Evolutionary conservation across 2,888 invertebrate genomes (phyloP).

Genomic region (Nomada fucata): DNA sequence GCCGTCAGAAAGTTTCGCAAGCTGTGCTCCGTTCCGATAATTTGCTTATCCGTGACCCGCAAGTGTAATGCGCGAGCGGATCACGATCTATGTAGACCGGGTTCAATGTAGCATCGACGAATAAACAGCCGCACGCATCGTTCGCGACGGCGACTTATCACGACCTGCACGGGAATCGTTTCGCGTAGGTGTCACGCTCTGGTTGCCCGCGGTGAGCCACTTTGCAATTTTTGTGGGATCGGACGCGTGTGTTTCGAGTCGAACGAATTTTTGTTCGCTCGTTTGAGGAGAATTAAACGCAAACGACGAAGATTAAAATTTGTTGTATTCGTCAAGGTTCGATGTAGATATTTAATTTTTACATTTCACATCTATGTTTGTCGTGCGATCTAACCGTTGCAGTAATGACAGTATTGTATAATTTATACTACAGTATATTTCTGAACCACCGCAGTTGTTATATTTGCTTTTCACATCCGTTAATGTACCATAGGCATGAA

Average conservation of each 20-base stretch:
- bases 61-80: constrained; percentile 38
- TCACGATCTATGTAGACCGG: constrained; percentile 39
- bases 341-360: not conserved
- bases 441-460: too few species aligned
- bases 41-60: constrained; percentile 20
- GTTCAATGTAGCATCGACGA: constrained; percentile 38
- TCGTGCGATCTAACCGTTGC: too few species aligned
- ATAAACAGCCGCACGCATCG: constrained; percentile 25
- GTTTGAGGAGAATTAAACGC: not conserved
- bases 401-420: too few species aligned
- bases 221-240: constrained; percentile 3
- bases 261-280: not conserved
- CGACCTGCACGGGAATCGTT: constrained; percentile 11
- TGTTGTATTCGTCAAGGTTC: not conserved
- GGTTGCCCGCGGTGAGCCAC: constrained; percentile 2
- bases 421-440: too few species aligned
- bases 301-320: not conserved
- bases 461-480: too few species aligned
- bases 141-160: constrained; percentile 14
- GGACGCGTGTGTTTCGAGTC: not conserved
- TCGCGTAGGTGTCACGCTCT: constrained; percentile 45
- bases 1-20: constrained; percentile 21
- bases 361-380: too few species aligned
- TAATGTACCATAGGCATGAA: too few species aligned
- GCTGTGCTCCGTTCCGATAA: not conserved